Evolutionary conservation across 2,797 vertebrate species (phyloP).

Genomic region (Hydrocynus forskahlii): DNA sequence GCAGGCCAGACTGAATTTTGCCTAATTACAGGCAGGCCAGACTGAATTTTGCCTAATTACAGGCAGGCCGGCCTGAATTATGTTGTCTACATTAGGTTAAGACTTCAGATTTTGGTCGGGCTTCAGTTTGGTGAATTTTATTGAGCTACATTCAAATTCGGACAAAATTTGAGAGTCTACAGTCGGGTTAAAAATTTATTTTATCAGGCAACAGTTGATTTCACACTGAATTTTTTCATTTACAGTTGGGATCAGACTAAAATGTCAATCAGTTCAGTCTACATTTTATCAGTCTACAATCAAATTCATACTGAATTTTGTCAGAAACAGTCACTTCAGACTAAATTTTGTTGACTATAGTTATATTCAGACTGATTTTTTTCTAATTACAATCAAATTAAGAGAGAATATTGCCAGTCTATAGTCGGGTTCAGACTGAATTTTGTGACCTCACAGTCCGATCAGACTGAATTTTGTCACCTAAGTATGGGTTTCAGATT

Average conservation of each 20-base stretch:
- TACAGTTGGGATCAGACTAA: not conserved
- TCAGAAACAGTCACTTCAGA: not conserved
- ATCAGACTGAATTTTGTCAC: not conserved
- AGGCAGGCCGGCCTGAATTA: no score
- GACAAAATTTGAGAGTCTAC: not conserved
- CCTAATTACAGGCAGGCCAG: no score
- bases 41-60: no score
- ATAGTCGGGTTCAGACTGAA: not conserved
- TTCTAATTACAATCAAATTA: no score
- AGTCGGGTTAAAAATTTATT: no score
- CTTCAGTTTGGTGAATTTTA: not conserved
- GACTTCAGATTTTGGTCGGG: no score
- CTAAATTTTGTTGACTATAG: not conserved
- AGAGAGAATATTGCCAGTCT: not conserved
- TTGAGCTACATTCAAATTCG: not conserved
- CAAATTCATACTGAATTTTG: not conserved
- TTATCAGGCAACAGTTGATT: no score
- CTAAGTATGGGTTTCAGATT: no score
- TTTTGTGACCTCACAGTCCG: not conserved
- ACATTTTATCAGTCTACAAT: not conserved
- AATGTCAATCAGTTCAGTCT: not conserved
- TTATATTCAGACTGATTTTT: not conserved
- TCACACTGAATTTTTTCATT: no score
- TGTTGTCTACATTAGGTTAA: no score
- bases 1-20: no score